phyloP scores from a whole-genome alignment of 2,113 vertebrate species.

The Callithrix jacchus region DNA sequence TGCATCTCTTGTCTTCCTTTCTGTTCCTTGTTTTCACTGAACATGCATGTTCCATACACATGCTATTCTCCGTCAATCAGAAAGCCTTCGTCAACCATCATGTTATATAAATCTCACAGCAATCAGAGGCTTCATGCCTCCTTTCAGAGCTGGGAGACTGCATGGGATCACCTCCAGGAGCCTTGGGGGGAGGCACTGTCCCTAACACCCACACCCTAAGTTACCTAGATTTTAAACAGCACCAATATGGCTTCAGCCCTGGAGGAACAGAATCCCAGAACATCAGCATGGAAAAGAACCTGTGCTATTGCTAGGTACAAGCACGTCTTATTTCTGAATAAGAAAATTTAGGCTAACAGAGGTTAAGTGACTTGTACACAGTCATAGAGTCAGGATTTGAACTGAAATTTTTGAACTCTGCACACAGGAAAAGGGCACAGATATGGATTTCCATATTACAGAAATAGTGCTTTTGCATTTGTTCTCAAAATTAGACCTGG shows the following conservation, averaged over 20 bases:
- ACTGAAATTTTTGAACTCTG: rapidly evolving
- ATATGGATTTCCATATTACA: rapidly evolving
- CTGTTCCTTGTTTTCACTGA: not conserved
- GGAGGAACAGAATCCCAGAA: not conserved
- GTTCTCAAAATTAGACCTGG: not conserved
- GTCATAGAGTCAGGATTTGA: rapidly evolving
- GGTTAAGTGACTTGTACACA: rapidly evolving
- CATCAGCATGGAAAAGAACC: not conserved
- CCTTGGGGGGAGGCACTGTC: not conserved
- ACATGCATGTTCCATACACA: rapidly evolving
- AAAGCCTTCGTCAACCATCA: not conserved
- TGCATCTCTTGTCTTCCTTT: not conserved
- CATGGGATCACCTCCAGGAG: rapidly evolving
- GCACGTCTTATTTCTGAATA: not conserved
- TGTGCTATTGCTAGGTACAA: rapidly evolving
- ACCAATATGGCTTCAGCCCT: not conserved
- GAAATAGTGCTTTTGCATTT: not conserved
- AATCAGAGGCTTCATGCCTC: not conserved
- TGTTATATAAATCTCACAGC: no score
- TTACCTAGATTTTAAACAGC: not conserved
- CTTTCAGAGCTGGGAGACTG: not conserved
- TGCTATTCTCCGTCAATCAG: not conserved
- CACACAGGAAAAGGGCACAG: not conserved
- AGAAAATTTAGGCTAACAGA: not conserved
- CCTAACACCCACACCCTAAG: no score